phyloP scores from a whole-genome alignment of 2,113 vertebrate genomes.

The Cromileptes altivelis region DNA sequence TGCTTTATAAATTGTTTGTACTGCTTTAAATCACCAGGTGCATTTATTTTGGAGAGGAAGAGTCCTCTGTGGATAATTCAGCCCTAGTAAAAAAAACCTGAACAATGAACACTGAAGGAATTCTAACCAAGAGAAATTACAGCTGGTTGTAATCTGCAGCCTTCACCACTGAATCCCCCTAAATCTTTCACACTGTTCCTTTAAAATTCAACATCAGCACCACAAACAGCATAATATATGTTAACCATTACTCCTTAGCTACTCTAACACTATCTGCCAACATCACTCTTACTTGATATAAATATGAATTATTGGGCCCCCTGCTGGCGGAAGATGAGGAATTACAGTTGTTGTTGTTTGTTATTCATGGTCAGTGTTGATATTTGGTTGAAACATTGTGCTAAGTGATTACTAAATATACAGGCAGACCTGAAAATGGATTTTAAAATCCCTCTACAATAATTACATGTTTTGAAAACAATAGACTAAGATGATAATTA shows the following conservation, averaged over 20 bases:
- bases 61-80: too few species aligned
- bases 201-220: slow-evolving; percentile 8
- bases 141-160: too few species aligned
- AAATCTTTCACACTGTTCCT: too few species aligned
- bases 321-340: slow-evolving; percentile 3
- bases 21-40: too few species aligned
- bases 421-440: background rate
- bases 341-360: background rate
- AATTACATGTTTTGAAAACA: background rate
- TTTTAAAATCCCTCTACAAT: background rate
- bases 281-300: background rate
- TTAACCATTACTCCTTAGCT: background rate
- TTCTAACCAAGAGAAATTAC: too few species aligned
- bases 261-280: background rate
- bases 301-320: background rate
- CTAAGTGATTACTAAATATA: background rate
- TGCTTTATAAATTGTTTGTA: too few species aligned
- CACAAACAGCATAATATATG: slow-evolving; percentile 6
- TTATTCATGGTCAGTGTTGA: background rate
- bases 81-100: too few species aligned
- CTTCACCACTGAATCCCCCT: too few species aligned
- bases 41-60: too few species aligned
- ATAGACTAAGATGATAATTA: background rate
- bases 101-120: too few species aligned
- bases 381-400: background rate